Base-by-base conservation (phyloP, 2,888 invertebrate species). In the Brenthis daphne region DNA sequence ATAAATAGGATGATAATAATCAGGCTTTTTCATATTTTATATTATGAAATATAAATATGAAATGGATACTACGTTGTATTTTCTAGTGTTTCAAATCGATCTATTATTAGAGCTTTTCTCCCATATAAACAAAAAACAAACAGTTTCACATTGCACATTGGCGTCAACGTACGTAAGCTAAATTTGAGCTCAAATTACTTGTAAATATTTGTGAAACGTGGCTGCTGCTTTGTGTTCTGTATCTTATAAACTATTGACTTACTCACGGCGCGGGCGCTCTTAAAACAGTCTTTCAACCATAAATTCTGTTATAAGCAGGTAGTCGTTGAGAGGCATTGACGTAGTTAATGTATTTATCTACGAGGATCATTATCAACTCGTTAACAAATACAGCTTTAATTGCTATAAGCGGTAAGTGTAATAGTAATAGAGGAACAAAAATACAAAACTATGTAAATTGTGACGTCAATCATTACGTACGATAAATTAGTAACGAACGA, bases 371-470 rank as follows among this genome's bases (percentile, higher is more conserved):
- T 71, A 73, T 73, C 51, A 68, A 67, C 71, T 73, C 65, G 67
- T 69, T 73, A 73, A 73, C 58, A 67, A 68, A 71, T 64, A 71
- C 54, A 67, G 61, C 24, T 63, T 68, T 71, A 67, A 68, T 68
- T 68, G 67, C 58, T 60, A 60, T 65, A 61, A 71, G 51, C 67
- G 65, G 55, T 60, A 72, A 68, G 57, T 57, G 56, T 65, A 60
- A 47, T 55, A 65, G 60, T 68, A 68, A 73, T 67, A 67, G 61
- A 68, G 69, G 58, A 67, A 73, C 56, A 64, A 66, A 71, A 65
- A 61, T 69, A 71, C 47, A 68, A 67, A 67, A 67, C 69, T 70
- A 70, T 72, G 65, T 58, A 47, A 50, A 64, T 57, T n/a, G 48
- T 74, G 73, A 72, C 73, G 73, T 72, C 72, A 74, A 65, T 33